Evolutionary conservation across 2,113 vertebrate genomes (phyloP).

Genomic region (Atrichornis clamosus): DNA sequence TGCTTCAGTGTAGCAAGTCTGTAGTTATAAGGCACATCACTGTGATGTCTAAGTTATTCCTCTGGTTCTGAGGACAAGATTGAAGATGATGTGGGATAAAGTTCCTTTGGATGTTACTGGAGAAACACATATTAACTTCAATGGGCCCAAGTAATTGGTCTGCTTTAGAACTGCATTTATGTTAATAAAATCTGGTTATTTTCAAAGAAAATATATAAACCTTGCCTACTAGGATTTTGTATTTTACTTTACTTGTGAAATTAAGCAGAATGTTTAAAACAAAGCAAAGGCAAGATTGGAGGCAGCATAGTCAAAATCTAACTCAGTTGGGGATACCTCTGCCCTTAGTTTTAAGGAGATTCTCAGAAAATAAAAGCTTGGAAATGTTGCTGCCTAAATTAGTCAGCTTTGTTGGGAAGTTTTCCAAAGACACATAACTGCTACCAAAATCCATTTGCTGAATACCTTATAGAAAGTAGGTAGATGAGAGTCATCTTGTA

Average conservation of each 20-base stretch:
- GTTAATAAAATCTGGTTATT: not conserved
- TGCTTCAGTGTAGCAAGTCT: not conserved
- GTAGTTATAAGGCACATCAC: not conserved
- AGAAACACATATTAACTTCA: not conserved
- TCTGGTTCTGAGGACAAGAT: not conserved
- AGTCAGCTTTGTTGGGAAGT: not conserved
- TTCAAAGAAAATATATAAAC: not conserved
- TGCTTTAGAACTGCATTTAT: not conserved
- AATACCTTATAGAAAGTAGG: not conserved
- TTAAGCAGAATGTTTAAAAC: not conserved
- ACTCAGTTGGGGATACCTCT: not conserved
- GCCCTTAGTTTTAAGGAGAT: not conserved
- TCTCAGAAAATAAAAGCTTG: not conserved
- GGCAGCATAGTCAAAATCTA: not conserved
- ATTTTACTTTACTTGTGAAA: not conserved
- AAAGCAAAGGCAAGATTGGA: not conserved
- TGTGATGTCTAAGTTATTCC: not conserved
- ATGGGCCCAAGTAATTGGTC: not conserved
- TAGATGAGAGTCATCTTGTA: not conserved
- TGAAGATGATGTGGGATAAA: not conserved
- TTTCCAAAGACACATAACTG: not conserved
- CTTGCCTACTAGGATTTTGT: not conserved
- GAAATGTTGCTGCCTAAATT: not conserved
- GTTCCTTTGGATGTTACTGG: not conserved
- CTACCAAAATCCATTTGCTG: not conserved